phyloP scores from a whole-genome alignment of 35 echinoderm and acorn worm species.

The Nesometra sesokonis region DNA sequence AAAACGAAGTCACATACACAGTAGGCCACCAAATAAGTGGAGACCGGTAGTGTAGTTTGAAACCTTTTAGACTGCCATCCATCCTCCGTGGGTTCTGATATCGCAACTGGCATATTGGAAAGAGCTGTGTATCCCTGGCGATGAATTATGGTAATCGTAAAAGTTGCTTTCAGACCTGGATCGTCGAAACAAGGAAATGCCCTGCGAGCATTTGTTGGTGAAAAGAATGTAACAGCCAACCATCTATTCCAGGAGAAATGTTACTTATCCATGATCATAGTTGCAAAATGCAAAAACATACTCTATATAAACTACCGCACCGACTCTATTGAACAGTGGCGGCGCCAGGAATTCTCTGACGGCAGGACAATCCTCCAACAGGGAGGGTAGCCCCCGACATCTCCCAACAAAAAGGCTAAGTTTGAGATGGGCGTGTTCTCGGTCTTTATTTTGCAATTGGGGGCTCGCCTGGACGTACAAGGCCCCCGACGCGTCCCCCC shows the following conservation, averaged over 20 bases:
- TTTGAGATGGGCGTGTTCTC: too few relatives aligned
- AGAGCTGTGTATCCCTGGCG: conserved; percentile 47
- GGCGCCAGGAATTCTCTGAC: too few relatives aligned
- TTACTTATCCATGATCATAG: too few relatives aligned
- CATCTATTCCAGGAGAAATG: too few relatives aligned
- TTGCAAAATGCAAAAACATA: neutral
- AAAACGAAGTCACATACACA: conserved; percentile 37
- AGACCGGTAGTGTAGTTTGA: conserved; percentile 16
- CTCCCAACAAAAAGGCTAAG: too few relatives aligned
- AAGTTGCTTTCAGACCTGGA: conserved; percentile 76
- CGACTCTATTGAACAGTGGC: too few relatives aligned
- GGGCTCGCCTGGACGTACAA: too few relatives aligned
- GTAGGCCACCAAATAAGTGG: conserved; percentile 34
- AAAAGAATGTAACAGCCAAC: conserved; percentile 65
- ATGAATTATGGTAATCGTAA: conserved; percentile 59
- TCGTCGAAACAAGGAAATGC: conserved; percentile 97
- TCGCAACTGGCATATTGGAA: conserved; percentile 70
- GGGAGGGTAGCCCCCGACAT: too few relatives aligned
- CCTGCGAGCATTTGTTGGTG: conserved; percentile 63
- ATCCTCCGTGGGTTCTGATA: neutral
- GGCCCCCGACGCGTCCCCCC: too few relatives aligned
- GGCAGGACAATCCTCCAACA: too few relatives aligned
- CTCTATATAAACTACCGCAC: too few relatives aligned
- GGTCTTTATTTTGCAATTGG: too few relatives aligned
- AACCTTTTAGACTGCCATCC: neutral